phyloP scores from a whole-genome alignment of 1,140 invertebrate genomes.

The Cyclina sinensis region DNA sequence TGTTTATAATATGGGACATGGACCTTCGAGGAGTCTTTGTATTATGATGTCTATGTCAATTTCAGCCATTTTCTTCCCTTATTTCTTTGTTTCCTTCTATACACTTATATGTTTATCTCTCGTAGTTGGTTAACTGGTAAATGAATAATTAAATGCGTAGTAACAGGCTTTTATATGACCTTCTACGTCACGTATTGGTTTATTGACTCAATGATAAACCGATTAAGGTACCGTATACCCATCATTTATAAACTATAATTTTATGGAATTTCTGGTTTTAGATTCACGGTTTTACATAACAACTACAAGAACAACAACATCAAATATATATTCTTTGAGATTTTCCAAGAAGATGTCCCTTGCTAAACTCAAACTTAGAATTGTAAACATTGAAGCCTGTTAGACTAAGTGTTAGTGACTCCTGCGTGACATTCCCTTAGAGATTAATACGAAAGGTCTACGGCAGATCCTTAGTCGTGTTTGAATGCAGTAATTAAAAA shows the following conservation, averaged over 20 bases:
- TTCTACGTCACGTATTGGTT: constrained; percentile 21
- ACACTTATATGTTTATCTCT: background rate
- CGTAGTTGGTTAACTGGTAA: background rate
- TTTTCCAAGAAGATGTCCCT: too few relatives aligned
- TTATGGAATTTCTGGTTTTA: too few relatives aligned
- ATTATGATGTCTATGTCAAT: constrained; percentile 98
- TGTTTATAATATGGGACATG: constrained; percentile 23
- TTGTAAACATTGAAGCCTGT: too few relatives aligned
- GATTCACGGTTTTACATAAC: too few relatives aligned
- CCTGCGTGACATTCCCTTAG: too few relatives aligned
- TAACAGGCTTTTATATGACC: constrained; percentile 27
- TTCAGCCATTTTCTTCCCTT: constrained; percentile 92
- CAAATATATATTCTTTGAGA: too few relatives aligned
- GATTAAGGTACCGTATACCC: background rate
- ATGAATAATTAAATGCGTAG: background rate
- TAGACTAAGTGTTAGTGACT: too few relatives aligned
- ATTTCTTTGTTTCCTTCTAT: background rate
- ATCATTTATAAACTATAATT: background rate
- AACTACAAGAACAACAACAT: too few relatives aligned
- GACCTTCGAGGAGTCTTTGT: constrained; percentile 97
- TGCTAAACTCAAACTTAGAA: too few relatives aligned
- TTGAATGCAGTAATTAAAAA: too few relatives aligned
- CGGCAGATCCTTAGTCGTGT: too few relatives aligned
- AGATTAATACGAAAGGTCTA: too few relatives aligned
- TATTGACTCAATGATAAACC: background rate